Base-by-base conservation (phyloP, 2,113 vertebrate genomes). In the Tyto alba region DNA sequence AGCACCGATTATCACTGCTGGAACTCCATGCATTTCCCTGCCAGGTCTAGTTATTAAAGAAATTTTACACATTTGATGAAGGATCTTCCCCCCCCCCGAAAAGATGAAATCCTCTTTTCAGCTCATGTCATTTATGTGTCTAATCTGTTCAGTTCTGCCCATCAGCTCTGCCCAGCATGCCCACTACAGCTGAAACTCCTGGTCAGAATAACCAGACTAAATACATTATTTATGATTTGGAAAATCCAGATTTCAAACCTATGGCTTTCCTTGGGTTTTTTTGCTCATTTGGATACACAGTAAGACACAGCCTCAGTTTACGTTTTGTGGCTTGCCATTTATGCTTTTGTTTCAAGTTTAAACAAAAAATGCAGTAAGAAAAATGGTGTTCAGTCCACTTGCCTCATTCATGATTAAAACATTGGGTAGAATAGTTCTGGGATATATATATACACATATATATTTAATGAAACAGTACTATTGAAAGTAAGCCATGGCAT, bases 71-170 rank as follows among this genome's bases (percentile, higher is more conserved):
- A 67, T 66, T 90, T 85, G 55, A 66, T 78, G 57, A 90, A 88
- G 66, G 63, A 87, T 63, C 36, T 0, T 0, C 6, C 19, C 29
- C 18, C 8, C 8, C 36, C 2, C 40, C 13, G 2, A 85, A 92
- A 76, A 84, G 41, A 84, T 71, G 6, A 93, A 95, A 93, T 93
- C 64, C 79, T 80, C 89, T 91, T 85, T 72, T 56, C 60, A 83
- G 63, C 56, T 95, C 53, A 34, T 59, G 63, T 82, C 16, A 7
- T 89, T 89, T 90, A 89, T 80, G 34, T 56, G 74, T 66, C 89
- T 91, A 77, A 93, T 93, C 84, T 91, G 36, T 85, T 76, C 16
- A 9, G 32, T 81, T 92, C 73, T 82, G 25, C 66, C 85, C 82
- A 88, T 45, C 93, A 74, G 50, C 85, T 94, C 78, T 77, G 52